Base-by-base conservation (phyloP, 2,113 vertebrate species). In the Neomonachus schauinslandi region DNA sequence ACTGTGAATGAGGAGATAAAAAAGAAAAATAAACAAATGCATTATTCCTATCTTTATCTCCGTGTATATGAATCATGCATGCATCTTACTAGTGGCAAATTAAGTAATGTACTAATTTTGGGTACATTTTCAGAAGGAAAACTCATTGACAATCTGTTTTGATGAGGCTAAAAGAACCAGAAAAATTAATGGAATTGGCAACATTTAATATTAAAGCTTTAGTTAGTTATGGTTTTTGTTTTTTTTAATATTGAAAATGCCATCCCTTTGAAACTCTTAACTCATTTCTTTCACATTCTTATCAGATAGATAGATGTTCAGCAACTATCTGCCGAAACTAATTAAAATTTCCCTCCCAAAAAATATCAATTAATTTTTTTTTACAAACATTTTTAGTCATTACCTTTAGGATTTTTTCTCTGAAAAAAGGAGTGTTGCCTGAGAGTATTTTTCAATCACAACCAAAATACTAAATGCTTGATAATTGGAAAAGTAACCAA, bases 51-150 rank as follows among this genome's bases (percentile, higher is more conserved):
- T 92, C 71, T 98, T 97, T 96, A 92, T 95, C 55, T 97, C 93
- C 61, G 92, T 90, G 42, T 98, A 51, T 97, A 92, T 88, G 91
- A 98, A 98, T 98, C 98, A 98, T 96, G 96, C 4, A 94, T 97
- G 53, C 2, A 96, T 98, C 96, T 82, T 96, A 97, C 81, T 98
- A 76, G 49, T 98, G 42, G 53, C 81, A 96, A 95, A 97, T 88
- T 90, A 97, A 95, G 95, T 91, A 97, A 89, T 3, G 0, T 90
- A 94, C 72, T 95, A 88, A 94, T 96, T 97, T 97, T 97, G 63
- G 90, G 82, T 85, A 76, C 28, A 92, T 95, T 85, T 92, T 94
- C 69, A 22, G 53, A 21, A 91, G 83, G 61, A 87, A 92, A 87
- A 79, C 21, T 89, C 97, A 96, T 95, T 97, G 91, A 95, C 97